phyloP scores from a whole-genome alignment of 2,113 vertebrate genomes.

The Ameiurus melas region DNA sequence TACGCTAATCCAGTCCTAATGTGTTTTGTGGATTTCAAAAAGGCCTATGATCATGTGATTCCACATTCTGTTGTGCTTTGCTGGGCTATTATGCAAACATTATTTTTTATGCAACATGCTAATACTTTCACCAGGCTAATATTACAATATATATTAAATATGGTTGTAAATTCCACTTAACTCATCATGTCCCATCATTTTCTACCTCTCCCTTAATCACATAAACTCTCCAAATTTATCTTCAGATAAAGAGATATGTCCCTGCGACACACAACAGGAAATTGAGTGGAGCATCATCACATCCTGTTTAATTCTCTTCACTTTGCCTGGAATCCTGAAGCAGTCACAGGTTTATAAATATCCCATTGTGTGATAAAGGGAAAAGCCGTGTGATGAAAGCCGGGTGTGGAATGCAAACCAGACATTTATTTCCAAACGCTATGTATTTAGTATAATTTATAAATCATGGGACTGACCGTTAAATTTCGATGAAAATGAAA shows the following conservation, averaged over 20 bases:
- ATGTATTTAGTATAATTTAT: neutral
- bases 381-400: constrained; percentile 23
- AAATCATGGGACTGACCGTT: neutral
- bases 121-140: neutral
- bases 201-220: neutral
- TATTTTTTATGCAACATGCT: neutral
- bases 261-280: neutral
- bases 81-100: neutral
- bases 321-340: neutral
- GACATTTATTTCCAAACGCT: neutral
- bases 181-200: neutral
- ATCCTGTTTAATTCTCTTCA: constrained; percentile 25
- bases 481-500: neutral
- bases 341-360: neutral
- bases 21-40: neutral
- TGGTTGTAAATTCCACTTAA: neutral
- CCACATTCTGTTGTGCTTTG: neutral
- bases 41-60: neutral
- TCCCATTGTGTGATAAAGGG: neutral
- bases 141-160: neutral
- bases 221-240: neutral
- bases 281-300: neutral
- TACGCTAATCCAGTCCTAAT: neutral
- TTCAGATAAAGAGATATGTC: neutral
- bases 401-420: constrained; percentile 23